These are phyloP conservation scores for Melanophora roralis DNA, from an alignment of 2,888 invertebrate genomes.

Conservation along the genomic window DNA sequence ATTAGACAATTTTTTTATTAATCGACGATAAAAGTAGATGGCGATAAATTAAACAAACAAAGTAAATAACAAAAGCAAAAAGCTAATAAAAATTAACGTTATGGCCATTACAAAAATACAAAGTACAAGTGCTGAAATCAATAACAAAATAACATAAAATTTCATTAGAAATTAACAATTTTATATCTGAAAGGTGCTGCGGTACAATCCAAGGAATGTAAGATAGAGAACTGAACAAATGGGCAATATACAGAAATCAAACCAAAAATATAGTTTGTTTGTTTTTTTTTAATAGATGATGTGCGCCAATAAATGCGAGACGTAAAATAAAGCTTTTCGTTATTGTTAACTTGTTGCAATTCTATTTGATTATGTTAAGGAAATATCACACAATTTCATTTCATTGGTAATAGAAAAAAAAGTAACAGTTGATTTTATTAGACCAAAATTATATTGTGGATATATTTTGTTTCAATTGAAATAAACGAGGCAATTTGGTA, in stretches of 20 bases:
- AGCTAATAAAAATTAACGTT: slow-evolving; percentile 32
- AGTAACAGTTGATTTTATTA: background rate
- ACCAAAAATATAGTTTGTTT: slow-evolving; percentile 33
- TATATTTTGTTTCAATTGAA: no score
- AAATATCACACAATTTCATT: slow-evolving; percentile 26
- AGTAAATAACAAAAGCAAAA: slow-evolving; percentile 32
- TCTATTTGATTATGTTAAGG: slow-evolving; percentile 7
- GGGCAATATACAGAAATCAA: slow-evolving; percentile 18
- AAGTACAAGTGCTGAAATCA: background rate
- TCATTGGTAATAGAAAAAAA: background rate
- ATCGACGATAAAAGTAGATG: background rate
- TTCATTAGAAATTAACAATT: slow-evolving; percentile 32
- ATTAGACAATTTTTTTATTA: slow-evolving; percentile 21
- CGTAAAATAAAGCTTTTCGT: slow-evolving; percentile 69
- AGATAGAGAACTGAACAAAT: background rate
- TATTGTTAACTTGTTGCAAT: slow-evolving; percentile 34
- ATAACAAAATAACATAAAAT: slow-evolving; percentile 40
- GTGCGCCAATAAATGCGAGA: slow-evolving; percentile 73
- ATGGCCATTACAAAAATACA: background rate
- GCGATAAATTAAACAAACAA: background rate
- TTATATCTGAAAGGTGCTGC: slow-evolving; percentile 12
- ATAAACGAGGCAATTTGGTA: no score
- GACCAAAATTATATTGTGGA: no score
- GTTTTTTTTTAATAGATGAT: slow-evolving; percentile 69
- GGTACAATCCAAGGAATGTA: background rate